These are phyloP conservation scores for Hydrolagus colliei DNA, from an alignment of 2,797 vertebrate species.

Conservation along the genomic window DNA sequence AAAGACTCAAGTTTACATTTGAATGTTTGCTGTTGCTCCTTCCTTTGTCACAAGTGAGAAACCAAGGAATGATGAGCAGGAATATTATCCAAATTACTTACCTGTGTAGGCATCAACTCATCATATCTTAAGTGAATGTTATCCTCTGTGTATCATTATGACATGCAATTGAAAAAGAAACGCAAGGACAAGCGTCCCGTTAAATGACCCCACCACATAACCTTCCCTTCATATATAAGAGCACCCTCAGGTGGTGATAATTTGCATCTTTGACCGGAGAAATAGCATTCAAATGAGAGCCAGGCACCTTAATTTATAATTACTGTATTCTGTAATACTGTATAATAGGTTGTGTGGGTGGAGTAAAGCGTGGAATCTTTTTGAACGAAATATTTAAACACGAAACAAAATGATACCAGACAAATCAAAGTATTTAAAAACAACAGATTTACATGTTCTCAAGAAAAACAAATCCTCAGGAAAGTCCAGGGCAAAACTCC, in stretches of 20 bases:
- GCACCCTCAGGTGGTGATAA: constrained; percentile 7
- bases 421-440: neutral
- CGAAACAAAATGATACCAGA: neutral
- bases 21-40: constrained; percentile 8
- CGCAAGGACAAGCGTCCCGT: constrained; percentile 1
- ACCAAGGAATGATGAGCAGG: neutral
- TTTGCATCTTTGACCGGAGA: neutral
- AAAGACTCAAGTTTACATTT: neutral
- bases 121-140: constrained; percentile 19
- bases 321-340: too few species aligned
- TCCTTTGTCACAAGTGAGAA: neutral
- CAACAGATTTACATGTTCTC: neutral
- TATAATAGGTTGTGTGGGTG: too few species aligned
- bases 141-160: constrained; percentile 14
- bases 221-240: neutral
- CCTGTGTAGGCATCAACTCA: neutral
- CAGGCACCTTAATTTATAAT: too few species aligned
- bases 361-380: neutral
- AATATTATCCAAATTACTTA: neutral
- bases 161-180: neutral
- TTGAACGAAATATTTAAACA: neutral
- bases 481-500: neutral
- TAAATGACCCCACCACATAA: neutral
- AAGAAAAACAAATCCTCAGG: neutral
- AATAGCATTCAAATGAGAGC: neutral